A percentile compares a stretch with the other conserved stretches of the same genome.
These are phyloP conservation scores for Odontophorus gujanensis DNA, from an alignment of 2,113 vertebrate genomes.

Conservation along the genomic window DNA sequence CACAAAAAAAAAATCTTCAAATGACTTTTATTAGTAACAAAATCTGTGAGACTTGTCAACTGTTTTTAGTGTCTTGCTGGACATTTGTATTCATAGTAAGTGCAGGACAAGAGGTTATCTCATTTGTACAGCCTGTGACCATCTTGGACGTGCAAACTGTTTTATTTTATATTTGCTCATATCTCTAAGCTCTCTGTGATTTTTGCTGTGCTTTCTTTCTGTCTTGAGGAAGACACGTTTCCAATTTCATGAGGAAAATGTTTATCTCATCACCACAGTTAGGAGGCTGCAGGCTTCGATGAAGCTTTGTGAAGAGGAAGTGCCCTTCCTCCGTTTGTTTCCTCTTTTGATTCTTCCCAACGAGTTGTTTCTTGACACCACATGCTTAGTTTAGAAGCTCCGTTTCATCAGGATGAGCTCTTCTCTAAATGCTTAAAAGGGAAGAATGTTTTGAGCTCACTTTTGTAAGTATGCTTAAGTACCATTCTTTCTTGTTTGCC, in stretches of 20 bases:
- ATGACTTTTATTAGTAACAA: not conserved
- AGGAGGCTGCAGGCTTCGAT: not conserved
- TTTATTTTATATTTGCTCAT: not conserved
- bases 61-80: not conserved
- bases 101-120: not conserved
- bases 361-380: not conserved
- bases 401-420: not conserved
- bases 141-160: not conserved
- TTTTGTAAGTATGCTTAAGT: constrained; percentile 8
- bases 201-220: not conserved
- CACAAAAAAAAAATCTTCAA: not conserved
- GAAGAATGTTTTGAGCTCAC: not conserved
- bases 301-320: not conserved
- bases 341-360: not conserved
- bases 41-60: not conserved
- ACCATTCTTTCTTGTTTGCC: not conserved
- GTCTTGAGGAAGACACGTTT: not conserved
- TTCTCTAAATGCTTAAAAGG: constrained; percentile 18
- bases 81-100: not conserved
- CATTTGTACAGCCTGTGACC: not conserved
- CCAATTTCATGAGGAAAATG: not conserved
- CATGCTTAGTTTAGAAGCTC: not conserved
- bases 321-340: constrained; percentile 19
- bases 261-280: not conserved
- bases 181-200: not conserved